Evolutionary conservation across 92 coral and sea anemone species (phyloP), one percentile per base, ranked within the genome.

Genomic region (Phenganax stokvisi): DNA sequence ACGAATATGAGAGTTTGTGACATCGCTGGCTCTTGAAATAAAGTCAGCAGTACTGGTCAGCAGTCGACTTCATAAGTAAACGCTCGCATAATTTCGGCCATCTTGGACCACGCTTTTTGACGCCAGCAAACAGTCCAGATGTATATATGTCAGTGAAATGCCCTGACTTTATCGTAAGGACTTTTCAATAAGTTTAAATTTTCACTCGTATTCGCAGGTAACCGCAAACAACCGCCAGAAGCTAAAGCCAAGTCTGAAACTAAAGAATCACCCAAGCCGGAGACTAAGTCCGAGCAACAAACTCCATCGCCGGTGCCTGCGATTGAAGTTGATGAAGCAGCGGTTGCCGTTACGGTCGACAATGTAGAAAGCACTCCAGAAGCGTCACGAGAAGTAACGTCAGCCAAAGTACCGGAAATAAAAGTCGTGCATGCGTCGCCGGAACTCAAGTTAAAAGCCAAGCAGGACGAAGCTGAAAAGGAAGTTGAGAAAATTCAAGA

Each of bases 161-260:
- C 47, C 47, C 47, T 37, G 47, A 37, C 47, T 37, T 37, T 37
- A 37, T 37, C 47, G 0, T 37, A 37, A 37, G 47, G 0, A 37
- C 47, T 0, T 37, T 37, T 2, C 5, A 37, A 0, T 37, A 37
- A 5, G 47, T 37, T 5, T 37, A 37, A 37, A 0, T 65, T 65
- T 3, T 53, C 25, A 27, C 8, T 44, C 37, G 4, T 17, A 74
- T 44, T 44, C 7, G 15, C 68, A 79, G 83, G 83, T 63, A 79
- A 79, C 56, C 83, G 83, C 31, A 79, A 79, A 56, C 57, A 79
- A 79, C 74, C 73, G 12, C 31, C 51, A 29, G 74, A 79, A 16
- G 2, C 59, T 9, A 29, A 74, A 55, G 2, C 71, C 54, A 56
- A 62, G 51, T 62, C 56, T 10, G 67, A 76, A 76, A 9, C 56